These are phyloP conservation scores for Neodiprion virginianus DNA, from an alignment of 1,140 invertebrate species.

Conservation along the genomic window DNA sequence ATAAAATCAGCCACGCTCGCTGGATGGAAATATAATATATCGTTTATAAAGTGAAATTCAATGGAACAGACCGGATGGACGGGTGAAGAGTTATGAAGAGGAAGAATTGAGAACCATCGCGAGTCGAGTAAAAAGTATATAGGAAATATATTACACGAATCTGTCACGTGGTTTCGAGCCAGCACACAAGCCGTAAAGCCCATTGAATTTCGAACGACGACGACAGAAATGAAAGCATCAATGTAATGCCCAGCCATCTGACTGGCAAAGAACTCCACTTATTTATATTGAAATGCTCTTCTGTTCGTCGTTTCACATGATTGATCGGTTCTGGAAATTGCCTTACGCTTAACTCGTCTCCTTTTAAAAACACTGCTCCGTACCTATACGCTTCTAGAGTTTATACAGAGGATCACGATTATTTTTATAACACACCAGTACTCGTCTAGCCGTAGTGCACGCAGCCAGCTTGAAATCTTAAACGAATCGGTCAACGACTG, in stretches of 20 bases:
- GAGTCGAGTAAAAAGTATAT: neutral
- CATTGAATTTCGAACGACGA: slow-evolving; percentile 3
- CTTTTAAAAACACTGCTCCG: slow-evolving; percentile 3
- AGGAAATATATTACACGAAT: slow-evolving; percentile 8
- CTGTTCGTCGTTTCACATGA: slow-evolving; percentile 4
- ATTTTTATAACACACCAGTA: neutral
- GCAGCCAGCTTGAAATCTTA: neutral
- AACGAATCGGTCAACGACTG: slow-evolving; percentile 1
- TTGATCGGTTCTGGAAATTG: slow-evolving; percentile 7
- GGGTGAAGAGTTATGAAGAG: neutral
- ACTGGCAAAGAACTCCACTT: slow-evolving; percentile 4
- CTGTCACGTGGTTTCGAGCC: neutral
- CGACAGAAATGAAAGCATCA: slow-evolving; percentile 7
- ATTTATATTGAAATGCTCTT: slow-evolving; percentile 8
- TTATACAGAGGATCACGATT: slow-evolving; percentile 5
- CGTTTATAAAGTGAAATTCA: neutral
- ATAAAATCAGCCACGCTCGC: no score
- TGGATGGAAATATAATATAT: no score
- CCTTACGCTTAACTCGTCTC: neutral
- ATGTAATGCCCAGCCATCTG: slow-evolving; percentile 5
- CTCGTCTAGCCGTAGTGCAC: no score
- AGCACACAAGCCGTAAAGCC: neutral
- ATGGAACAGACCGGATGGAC: neutral
- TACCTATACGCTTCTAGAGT: slow-evolving; percentile 2
- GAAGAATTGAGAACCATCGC: neutral